Evolutionary conservation across 2,888 invertebrate species (phyloP), one percentile per base, ranked within the genome.

Genomic region (Cephus pygmeus): DNA sequence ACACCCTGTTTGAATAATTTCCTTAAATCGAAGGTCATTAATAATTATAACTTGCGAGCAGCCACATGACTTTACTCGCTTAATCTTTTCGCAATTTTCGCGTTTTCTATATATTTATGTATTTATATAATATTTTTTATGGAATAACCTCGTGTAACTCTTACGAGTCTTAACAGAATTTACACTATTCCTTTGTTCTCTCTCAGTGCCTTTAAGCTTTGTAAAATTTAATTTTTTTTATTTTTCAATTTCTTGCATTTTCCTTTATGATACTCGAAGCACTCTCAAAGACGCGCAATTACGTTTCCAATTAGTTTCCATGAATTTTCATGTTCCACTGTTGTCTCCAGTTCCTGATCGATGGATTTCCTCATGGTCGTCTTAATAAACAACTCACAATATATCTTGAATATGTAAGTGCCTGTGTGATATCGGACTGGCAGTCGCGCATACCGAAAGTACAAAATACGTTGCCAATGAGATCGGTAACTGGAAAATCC

Each of bases 1-100:
- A 91, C 90, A 91, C 91, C 90, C 91, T 91, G 90, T 91, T 88
- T 83, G 75, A 80, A 79, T 82, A 69, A 69, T 80, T 83, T 80
- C 73, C 79, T 78, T 77, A 78, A 76, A 77, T 77, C 77, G 73
- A 78, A 78, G 74, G 69, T 80, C 76, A 75, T 76, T 79, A 78
- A 80, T 77, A 76, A 79, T 73, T 80, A 77, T 77, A 69, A 71
- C 69, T 77, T 77, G 76, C 79, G 30, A 69, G 30, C 12, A 31
- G 31, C 69, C 69, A 33, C 69, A 30, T 11, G 40, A 40, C 40
- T 81, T 75, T 78, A 74, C 77, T 77, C 75, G 79, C 77, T 75
- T 78, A 36, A 75, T 56, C 36, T 69, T 78, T 73, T 40, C 40
- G 40, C 23, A 40, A 40, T 23, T 40, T 40, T 40, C 40, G 23